phyloP scores from a whole-genome alignment of 2,113 vertebrate genomes.

The Lethenteron reissneri region DNA sequence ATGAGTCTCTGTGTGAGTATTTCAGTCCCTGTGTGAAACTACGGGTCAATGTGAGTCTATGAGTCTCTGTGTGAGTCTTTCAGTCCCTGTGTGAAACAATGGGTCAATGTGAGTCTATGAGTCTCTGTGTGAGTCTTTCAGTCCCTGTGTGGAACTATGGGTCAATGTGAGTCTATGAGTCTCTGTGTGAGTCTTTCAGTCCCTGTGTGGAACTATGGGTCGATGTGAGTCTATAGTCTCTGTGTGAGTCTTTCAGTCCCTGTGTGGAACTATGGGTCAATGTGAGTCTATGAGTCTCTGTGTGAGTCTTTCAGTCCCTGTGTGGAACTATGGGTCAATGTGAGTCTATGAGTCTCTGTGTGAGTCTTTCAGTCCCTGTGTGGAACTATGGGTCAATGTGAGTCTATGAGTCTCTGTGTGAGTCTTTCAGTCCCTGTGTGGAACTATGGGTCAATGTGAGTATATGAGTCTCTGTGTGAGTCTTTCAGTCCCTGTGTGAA shows the following conservation, averaged over 20 bases:
- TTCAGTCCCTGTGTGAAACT: not conserved
- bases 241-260: not conserved
- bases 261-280: not conserved
- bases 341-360: too few relatives aligned
- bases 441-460: constrained; percentile 9
- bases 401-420: too few relatives aligned
- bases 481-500: not conserved
- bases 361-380: too few relatives aligned
- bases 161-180: not conserved
- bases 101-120: not conserved
- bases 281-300: too few relatives aligned
- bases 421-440: too few relatives aligned
- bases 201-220: not conserved
- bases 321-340: too few relatives aligned
- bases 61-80: not conserved
- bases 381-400: too few relatives aligned
- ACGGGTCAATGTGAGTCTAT: too few relatives aligned
- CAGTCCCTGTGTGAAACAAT: not conserved
- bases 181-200: not conserved
- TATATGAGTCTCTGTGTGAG: not conserved
- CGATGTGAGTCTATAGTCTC: not conserved
- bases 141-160: not conserved
- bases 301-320: too few relatives aligned
- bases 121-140: not conserved
- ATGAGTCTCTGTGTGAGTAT: not conserved